Conservation (phyloP, 2,888 invertebrate genomes). For the Eupelmus urozonus region DNA sequence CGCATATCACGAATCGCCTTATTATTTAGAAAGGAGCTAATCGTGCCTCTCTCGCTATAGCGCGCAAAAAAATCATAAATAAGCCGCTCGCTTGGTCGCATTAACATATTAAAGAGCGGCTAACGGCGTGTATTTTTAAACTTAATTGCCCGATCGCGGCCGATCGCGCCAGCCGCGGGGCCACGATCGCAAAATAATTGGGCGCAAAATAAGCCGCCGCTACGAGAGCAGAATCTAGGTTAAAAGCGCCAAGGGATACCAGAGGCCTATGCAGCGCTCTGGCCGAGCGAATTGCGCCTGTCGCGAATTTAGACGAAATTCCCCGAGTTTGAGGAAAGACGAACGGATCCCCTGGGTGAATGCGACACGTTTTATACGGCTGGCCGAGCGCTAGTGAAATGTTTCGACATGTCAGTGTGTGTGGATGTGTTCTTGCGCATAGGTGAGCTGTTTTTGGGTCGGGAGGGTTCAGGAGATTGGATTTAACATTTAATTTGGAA, state of each 20-base stretch:
- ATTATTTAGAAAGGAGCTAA: conserved; percentile 14
- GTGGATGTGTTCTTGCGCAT: too few species aligned
- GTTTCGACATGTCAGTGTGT: too few species aligned
- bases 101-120: conserved; percentile 40
- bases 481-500: too few species aligned
- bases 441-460: too few species aligned
- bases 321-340: too few species aligned
- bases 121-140: conserved; percentile 43
- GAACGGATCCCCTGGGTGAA: too few species aligned
- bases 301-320: too few species aligned
- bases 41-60: neutral
- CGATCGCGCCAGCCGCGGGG: neutral
- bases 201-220: neutral
- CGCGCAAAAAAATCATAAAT: neutral
- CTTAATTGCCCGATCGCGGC: conserved; percentile 28
- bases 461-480: too few species aligned
- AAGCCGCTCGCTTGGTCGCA: conserved; percentile 3
- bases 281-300: too few species aligned
- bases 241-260: neutral
- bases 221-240: conserved; percentile 33
- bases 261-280: too few species aligned
- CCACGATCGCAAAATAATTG: conserved; percentile 47
- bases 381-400: too few species aligned
- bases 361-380: too few species aligned
- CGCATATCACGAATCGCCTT: neutral